Evolutionary conservation across 2,888 invertebrate genomes (phyloP).

Genomic region (Thyatira batis): DNA sequence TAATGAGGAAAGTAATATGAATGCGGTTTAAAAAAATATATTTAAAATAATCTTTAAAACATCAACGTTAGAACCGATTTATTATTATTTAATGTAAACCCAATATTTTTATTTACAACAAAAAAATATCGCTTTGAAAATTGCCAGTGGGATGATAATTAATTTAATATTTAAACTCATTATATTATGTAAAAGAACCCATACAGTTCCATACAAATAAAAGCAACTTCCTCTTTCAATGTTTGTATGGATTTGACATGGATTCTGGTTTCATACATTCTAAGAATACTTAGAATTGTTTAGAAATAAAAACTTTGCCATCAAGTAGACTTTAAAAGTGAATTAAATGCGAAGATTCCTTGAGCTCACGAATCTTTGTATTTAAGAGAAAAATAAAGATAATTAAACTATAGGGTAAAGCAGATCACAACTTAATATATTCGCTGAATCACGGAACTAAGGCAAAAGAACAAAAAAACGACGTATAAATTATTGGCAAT

Average conservation of each 20-base stretch:
- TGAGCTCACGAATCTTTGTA: conserved; percentile 76
- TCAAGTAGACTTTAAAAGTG: conserved; percentile 45
- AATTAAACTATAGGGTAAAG: conserved; percentile 69
- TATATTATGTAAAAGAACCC: conserved; percentile 54
- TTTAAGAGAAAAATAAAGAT: conserved; percentile 58
- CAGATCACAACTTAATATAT: conserved; percentile 81
- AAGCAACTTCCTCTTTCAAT: conserved; percentile 20
- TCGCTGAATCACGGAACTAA: conserved; percentile 66
- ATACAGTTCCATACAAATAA: conserved; percentile 68
- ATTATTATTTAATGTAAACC: conserved; percentile 33
- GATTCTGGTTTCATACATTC: conserved; percentile 4
- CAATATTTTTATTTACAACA: conserved; percentile 39
- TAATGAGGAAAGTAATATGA: conserved; percentile 54
- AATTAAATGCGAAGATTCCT: conserved; percentile 70
- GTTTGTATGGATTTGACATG: conserved; percentile 20
- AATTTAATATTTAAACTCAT: conserved; percentile 16
- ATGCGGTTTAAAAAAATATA: conserved; percentile 53
- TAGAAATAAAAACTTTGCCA: conserved; percentile 55
- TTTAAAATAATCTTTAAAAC: conserved; percentile 49
- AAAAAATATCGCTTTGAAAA: conserved; percentile 26
- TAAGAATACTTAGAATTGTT: conserved; percentile 1
- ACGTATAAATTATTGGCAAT: conserved; percentile 67
- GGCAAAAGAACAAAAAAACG: conserved; percentile 43
- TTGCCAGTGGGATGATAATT: conserved; percentile 11
- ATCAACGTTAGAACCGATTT: conserved; percentile 56